Evolutionary conservation across 2,888 invertebrate species (phyloP).

Genomic region (Drosophila multiciliata): DNA sequence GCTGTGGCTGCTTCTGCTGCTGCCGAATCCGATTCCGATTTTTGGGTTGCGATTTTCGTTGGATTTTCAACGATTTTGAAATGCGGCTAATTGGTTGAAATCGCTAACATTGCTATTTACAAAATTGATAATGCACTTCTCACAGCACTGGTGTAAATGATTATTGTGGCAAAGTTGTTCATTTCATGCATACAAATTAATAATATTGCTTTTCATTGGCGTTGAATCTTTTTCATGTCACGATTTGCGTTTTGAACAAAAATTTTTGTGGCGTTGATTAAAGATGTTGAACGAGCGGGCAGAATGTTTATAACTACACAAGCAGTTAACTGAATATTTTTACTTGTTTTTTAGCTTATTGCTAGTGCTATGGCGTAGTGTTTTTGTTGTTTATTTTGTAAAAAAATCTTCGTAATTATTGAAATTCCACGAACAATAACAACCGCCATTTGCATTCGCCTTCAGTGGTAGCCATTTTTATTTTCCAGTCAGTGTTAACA

Average conservation of each 20-base stretch:
- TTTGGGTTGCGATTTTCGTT: constrained; percentile 49
- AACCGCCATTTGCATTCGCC: constrained; percentile 98
- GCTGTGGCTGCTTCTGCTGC: constrained; percentile 23
- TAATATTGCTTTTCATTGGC: constrained; percentile 75
- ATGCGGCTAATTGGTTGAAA: constrained; percentile 47
- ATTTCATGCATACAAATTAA: constrained; percentile 51
- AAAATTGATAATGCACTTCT: constrained; percentile 40
- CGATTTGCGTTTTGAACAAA: constrained; percentile 62
- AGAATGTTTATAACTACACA: constrained; percentile 52
- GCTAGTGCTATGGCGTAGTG: constrained; percentile 67
- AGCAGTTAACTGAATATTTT: constrained; percentile 53
- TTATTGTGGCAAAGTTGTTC: constrained; percentile 44
- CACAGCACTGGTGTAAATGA: constrained; percentile 35
- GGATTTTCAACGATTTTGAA: constrained; percentile 56
- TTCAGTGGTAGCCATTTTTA: constrained; percentile 81
- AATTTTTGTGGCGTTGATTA: constrained; percentile 62
- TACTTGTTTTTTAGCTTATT: constrained; percentile 68
- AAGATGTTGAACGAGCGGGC: constrained; percentile 41
- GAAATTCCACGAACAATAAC: constrained; percentile 96
- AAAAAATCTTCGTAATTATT: constrained; percentile 82
- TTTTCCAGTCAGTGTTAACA: constrained; percentile 76
- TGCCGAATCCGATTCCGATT: constrained; percentile 20
- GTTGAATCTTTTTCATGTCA: constrained; percentile 70
- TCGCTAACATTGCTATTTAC: constrained; percentile 47
- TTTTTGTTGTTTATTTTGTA: constrained; percentile 81